These are phyloP conservation scores for Caenorhabditis remanei DNA, from an alignment of 1,140 invertebrate species.

Conservation along the genomic window DNA sequence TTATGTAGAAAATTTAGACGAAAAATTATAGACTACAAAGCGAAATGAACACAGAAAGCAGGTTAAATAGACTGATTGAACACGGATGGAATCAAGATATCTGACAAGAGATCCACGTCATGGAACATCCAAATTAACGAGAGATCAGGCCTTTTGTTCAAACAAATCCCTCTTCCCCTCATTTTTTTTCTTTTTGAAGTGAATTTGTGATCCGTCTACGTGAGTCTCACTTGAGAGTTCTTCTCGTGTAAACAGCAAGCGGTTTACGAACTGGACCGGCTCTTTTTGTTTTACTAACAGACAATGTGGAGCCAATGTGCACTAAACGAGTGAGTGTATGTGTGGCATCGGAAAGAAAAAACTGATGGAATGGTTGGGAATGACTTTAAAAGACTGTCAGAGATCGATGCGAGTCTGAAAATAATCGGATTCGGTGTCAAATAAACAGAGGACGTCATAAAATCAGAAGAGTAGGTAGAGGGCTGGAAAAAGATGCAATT, in stretches of 20 bases:
- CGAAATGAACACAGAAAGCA: not conserved
- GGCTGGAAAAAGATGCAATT: not conserved
- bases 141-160: conserved; percentile 20
- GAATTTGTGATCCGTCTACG: conserved; percentile 45
- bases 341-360: not conserved
- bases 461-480: not conserved
- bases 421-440: conserved; percentile 14
- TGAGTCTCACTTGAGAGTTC: conserved; percentile 19
- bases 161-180: not conserved
- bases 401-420: conserved; percentile 11
- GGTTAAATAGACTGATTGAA: not conserved
- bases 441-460: conserved; percentile 13
- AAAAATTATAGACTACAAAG: not conserved
- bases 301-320: conserved; percentile 39
- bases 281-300: conserved; percentile 51
- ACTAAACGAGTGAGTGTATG: not conserved
- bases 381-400: conserved; percentile 9
- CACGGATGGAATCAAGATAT: not conserved
- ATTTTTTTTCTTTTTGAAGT: not conserved
- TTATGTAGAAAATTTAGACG: no score
- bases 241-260: conserved; percentile 34
- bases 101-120: not conserved
- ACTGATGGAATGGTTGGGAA: not conserved
- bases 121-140: conserved; percentile 17
- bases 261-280: conserved; percentile 49